These are phyloP conservation scores for Drosophila mimetica DNA, from an alignment of 2,888 invertebrate genomes.

Conservation along the genomic window DNA sequence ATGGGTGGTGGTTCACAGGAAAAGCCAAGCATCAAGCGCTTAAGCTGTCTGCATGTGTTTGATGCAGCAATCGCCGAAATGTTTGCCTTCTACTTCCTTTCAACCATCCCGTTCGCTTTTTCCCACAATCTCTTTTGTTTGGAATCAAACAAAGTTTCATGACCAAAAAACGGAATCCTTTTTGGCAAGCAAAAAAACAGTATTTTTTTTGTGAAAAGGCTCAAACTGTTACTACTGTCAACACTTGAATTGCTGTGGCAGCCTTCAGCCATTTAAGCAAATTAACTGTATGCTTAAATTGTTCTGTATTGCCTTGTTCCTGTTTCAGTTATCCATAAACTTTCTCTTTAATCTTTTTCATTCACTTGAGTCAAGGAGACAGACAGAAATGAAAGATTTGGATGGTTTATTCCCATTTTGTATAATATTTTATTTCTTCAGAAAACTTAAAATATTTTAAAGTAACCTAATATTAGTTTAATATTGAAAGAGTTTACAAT, in stretches of 20 bases:
- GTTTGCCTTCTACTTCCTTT: conserved; percentile 46
- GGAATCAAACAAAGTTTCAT: conserved; percentile 51
- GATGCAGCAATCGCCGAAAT: conserved; percentile 61
- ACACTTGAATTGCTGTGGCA: conserved; percentile 47
- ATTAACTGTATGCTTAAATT: conserved; percentile 59
- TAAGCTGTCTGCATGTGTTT: conserved; percentile 63
- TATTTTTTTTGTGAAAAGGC: not conserved
- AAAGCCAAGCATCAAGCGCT: conserved; percentile 38
- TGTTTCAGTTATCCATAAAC: not conserved
- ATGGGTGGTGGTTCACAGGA: conserved; percentile 1
- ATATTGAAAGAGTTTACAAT: too few species aligned
- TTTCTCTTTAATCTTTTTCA: not conserved
- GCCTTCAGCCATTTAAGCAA: conserved; percentile 55
- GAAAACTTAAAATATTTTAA: too few species aligned
- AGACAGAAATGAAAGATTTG: not conserved
- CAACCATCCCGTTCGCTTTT: conserved; percentile 5
- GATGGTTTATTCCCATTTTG: not conserved
- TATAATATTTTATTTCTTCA: too few species aligned
- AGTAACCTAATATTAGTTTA: too few species aligned
- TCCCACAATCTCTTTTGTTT: conserved; percentile 10
- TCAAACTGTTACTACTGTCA: conserved; percentile 19
- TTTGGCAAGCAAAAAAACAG: not conserved
- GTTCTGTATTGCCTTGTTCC: conserved; percentile 5
- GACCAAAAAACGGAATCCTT: conserved; percentile 32
- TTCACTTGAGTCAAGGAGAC: not conserved